Evolutionary conservation across 1,140 invertebrate genomes (phyloP), one percentile per base, ranked within the genome.

Genomic region (Sarcophaga peregrina): DNA sequence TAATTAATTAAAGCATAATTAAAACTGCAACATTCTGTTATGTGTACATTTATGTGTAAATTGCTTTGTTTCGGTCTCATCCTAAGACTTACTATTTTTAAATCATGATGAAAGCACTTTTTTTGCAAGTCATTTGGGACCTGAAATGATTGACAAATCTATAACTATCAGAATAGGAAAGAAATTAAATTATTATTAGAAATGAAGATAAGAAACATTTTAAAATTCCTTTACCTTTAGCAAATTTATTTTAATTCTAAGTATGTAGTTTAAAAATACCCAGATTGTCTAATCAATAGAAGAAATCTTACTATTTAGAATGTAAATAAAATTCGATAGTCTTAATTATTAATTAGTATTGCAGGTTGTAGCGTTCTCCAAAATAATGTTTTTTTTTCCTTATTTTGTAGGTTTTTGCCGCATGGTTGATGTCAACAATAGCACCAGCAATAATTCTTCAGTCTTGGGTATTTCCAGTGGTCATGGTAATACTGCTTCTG

Each of bases 371-470:
- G n/a, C n/a, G n/a, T n/a, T n/a, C 25, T 37, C 4, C 25, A 37
- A 37, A 37, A 37, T 37, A 13, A 17, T 17, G 9, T 9, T 62
- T 62, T 81, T 48, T 20, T 11, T 78, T 80, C 92, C 93, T 0
- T 80, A 46, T 73, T 2, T 85, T 86, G 1, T 91, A 96, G 96
- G 95, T 78, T 96, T 96, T 94, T 96, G 96, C 91, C 93, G 95
- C 9, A 95, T 96, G 94, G 90, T 96, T 91, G 96, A 96, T 85
- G 90, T 96, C 91, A 95, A 96, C 85, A 93, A 92, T 81, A 88
- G 87, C 83, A 90, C 87, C n/a, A 90, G 89, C 85, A 90, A 90
- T 80, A 90, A 90, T 85, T 90, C 90, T 1, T 90, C 90, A 6
- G 88, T 89, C 4, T 82, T 90, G 84, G 88, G 89, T 20, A 74